phyloP scores from a whole-genome alignment of 2,113 vertebrate species.

The Myotis yumanensis region DNA sequence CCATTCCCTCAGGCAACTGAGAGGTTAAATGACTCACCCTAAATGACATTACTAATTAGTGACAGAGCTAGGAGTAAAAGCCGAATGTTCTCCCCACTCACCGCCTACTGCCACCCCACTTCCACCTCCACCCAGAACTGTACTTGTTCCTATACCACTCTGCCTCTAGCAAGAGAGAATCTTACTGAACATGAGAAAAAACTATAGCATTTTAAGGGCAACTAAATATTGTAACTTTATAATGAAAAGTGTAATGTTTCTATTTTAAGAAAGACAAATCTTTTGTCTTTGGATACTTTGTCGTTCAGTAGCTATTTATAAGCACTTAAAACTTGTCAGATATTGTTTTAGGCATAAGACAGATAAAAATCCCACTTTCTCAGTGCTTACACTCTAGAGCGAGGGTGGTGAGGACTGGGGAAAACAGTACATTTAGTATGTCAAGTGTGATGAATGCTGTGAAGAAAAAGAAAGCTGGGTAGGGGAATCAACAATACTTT shows the following conservation, averaged over 20 bases:
- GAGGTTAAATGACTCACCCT: constrained; percentile 52
- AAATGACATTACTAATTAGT: constrained; percentile 21
- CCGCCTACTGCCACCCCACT: not conserved
- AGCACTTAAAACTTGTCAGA: not conserved
- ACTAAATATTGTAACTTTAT: not conserved
- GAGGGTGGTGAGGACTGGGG: not conserved
- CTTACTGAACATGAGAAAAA: not conserved
- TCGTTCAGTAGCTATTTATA: not conserved
- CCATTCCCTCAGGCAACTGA: not conserved
- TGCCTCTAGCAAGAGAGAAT: not conserved
- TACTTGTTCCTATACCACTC: fast-evolving
- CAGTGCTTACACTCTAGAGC: not conserved
- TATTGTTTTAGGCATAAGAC: not conserved
- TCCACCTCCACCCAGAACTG: not conserved
- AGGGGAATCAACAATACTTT: not conserved
- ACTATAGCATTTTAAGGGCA: not conserved
- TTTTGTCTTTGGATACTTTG: not conserved
- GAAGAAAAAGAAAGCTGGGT: not conserved
- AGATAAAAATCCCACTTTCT: not conserved
- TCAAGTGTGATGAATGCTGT: not conserved
- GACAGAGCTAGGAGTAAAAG: not conserved
- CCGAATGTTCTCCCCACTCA: not conserved
- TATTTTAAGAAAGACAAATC: not conserved
- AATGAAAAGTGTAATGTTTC: not conserved
- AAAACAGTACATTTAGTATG: not conserved